Percentiles rank a stretch among this genome's conserved stretches.
These are phyloP conservation scores for Poecilia wingei DNA, from an alignment of 2,797 vertebrate species.

Conservation along the genomic window DNA sequence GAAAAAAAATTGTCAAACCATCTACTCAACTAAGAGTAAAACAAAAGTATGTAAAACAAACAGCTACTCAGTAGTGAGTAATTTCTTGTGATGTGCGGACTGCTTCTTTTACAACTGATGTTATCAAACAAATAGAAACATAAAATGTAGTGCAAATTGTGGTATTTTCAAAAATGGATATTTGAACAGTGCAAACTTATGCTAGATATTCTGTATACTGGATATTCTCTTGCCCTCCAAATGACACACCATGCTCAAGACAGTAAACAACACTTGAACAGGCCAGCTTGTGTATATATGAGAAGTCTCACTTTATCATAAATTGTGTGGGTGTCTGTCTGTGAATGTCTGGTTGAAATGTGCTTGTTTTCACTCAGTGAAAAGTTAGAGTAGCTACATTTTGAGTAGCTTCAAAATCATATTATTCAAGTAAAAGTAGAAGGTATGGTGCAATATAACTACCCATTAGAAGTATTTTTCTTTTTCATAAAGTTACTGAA, in stretches of 20 bases:
- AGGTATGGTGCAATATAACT: background rate
- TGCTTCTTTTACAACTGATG: background rate
- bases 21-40: background rate
- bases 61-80: background rate
- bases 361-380: background rate
- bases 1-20: background rate
- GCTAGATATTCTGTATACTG: background rate
- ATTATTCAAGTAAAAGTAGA: background rate
- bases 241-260: background rate
- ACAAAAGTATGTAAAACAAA: background rate
- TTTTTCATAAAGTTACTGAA: background rate
- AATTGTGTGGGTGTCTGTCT: background rate
- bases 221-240: background rate
- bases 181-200: background rate
- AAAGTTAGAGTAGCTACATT: background rate
- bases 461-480: background rate
- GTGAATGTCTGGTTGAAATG: background rate
- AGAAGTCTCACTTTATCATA: slow-evolving; percentile 1
- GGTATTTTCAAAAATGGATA: background rate
- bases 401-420: background rate
- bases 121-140: background rate
- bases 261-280: background rate
- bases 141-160: background rate
- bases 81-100: background rate
- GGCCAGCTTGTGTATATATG: background rate